Evolutionary conservation across 2,797 vertebrate species (phyloP), one percentile per base, ranked within the genome.

Genomic region (Dipus sagitta): DNA sequence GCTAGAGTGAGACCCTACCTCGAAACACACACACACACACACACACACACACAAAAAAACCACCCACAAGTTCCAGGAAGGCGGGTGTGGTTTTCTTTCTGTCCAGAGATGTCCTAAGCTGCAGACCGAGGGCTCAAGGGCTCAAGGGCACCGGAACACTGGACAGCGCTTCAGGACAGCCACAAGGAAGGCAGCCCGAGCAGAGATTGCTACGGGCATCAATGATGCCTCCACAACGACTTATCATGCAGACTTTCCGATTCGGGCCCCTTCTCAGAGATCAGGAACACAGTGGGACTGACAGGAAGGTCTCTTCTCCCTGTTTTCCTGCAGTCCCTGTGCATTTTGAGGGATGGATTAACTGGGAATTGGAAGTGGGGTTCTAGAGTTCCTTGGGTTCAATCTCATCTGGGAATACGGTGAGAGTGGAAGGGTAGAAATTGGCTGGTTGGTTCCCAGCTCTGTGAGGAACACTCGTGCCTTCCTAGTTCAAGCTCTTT

Each of bases 221-320:
- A 28, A n/a, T 0, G 0, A 1, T 0, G 3, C 13, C 54, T 70
- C 65, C 8, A 0, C 0, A 62, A 20, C 0, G 11, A 15, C 42
- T 23, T 18, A 47, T 14, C 30, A 62, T 9, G 52, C 2, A 9
- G 20, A 6, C 3, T n/a, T 38, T 13, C 1, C 26, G 34, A 17
- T 58, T n/a, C 2, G 3, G 32, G 74, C 10, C 26, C 2, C n/a
- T 13, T 54, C 86, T 92, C 79, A 32, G 67, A 28, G 75, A 64
- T 23, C 0, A 38, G 72, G 71, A 83, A 84, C 12, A 18, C 1
- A 4, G 30, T 8, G 6, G n/a, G 3, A 10, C 9, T 1, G 0
- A 15, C 2, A 47, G 34, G 47, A 32, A 14, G 1, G 14, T 20
- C 1, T 38, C 76, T 76, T 70, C 12, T 74, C 74, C 32, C 3